Base-by-base conservation (phyloP, 2,888 invertebrate genomes). In the Megaustenia siamemsis region DNA sequence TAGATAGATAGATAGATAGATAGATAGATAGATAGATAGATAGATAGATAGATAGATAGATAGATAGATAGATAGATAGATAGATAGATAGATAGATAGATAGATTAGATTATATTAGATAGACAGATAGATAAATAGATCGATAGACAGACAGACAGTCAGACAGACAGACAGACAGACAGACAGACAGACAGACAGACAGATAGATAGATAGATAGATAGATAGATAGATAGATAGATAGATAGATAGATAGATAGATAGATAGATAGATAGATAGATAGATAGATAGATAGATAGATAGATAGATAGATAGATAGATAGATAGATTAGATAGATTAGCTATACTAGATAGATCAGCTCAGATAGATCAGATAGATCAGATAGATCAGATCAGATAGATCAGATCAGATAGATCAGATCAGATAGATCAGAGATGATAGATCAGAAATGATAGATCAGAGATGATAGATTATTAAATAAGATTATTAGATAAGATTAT, bases 1-100 rank as follows among this genome's bases (percentile, higher is more conserved):
- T 56, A 56, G 56, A 56, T 56, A 56, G 56, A 56, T 56, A 56
- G 56, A 56, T 56, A 56, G 56, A 56, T 56, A 56, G 56, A 56
- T 56, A 56, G 56, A 56, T 56, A 56, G 56, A 56, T 56, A 56
- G 56, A 56, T 56, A 56, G 56, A 56, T 56, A 56, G 56, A 56
- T 56, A 56, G 56, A 56, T 56, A 56, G 56, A 56, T 56, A 56
- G 56, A 56, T 56, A 56, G 56, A 45, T 24, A 56, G n/a, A 24
- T 56, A 56, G n/a, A 56, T 56, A 24, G 56, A 45, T 56, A 56
- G n/a, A 56, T 56, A 56, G n/a, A 24, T 56, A 56, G 56, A 56
- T 15, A 56, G 56, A 56, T 15, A 56, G 56, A 56, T 15, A 56
- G 56, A 56, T 15, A 56, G 56, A 56, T 15, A 56, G 56, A 56